These are phyloP conservation scores for Aleiodes leptofemur DNA, from an alignment of 2,888 invertebrate genomes.

Conservation along the genomic window DNA sequence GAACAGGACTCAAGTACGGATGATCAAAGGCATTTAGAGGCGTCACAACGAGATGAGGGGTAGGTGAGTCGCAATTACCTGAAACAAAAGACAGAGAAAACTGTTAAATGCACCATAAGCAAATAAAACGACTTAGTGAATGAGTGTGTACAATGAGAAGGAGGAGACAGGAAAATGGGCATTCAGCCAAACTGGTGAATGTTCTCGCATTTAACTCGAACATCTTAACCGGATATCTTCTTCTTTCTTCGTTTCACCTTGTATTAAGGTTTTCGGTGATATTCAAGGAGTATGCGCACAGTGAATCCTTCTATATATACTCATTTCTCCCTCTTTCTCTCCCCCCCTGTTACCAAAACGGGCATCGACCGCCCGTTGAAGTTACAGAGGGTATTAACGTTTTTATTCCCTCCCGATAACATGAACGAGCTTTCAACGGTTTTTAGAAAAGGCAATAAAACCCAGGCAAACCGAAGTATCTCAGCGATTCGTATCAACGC, in stretches of 20 bases:
- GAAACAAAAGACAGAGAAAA: slow-evolving; percentile 61
- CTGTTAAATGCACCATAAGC: slow-evolving; percentile 52
- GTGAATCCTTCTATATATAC: slow-evolving; percentile 54
- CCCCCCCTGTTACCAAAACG: neutral
- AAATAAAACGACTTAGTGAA: slow-evolving; percentile 42
- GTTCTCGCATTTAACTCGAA: slow-evolving; percentile 40
- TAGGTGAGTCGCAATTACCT: slow-evolving; percentile 59
- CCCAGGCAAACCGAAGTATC: slow-evolving; percentile 33
- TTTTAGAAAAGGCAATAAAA: slow-evolving; percentile 45
- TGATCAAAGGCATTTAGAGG: slow-evolving; percentile 17
- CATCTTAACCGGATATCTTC: slow-evolving; percentile 41
- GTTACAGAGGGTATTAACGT: slow-evolving; percentile 49
- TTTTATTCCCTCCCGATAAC: slow-evolving; percentile 49
- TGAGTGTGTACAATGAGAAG: slow-evolving; percentile 35
- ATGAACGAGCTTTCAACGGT: slow-evolving; percentile 47
- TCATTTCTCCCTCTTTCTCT: neutral
- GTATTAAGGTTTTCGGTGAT: slow-evolving; percentile 40
- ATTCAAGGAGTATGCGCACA: slow-evolving; percentile 47
- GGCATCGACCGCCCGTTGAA: slow-evolving; percentile 39
- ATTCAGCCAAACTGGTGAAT: slow-evolving; percentile 34
- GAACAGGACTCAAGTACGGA: slow-evolving; percentile 3
- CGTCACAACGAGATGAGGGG: neutral
- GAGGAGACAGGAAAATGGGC: slow-evolving; percentile 47
- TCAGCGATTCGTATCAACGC: slow-evolving; percentile 41
- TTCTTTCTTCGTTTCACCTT: slow-evolving; percentile 35